These are phyloP conservation scores for Tapera naevia DNA, from an alignment of 2,797 vertebrate genomes.

Conservation along the genomic window DNA sequence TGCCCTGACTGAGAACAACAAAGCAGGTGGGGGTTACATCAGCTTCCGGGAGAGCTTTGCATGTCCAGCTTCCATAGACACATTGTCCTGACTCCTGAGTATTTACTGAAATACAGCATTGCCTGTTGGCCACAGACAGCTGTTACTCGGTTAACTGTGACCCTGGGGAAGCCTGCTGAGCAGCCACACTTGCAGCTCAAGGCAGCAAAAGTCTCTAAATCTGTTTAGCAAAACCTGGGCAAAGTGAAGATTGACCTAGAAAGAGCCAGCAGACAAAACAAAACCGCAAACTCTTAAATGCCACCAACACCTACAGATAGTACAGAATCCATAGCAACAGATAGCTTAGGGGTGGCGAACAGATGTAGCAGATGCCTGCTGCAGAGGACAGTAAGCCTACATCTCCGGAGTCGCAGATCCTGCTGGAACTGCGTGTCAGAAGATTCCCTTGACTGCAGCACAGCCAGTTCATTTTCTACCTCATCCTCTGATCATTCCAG, in stretches of 20 bases:
- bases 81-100: rapidly evolving
- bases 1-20: background rate
- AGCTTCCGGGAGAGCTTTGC: background rate
- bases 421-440: too few relatives aligned
- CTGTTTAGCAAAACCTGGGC: background rate
- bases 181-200: background rate
- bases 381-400: background rate
- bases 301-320: background rate
- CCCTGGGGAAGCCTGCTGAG: background rate
- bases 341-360: background rate
- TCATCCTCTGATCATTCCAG: background rate
- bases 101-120: background rate
- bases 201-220: background rate
- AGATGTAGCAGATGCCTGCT: background rate
- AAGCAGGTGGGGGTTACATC: conserved; percentile 61
- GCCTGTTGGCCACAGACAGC: background rate
- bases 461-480: background rate
- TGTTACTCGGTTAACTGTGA: background rate
- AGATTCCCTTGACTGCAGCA: background rate
- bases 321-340: background rate
- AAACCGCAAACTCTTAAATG: background rate
- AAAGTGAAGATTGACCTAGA: background rate
- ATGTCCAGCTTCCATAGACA: background rate
- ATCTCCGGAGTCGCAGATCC: background rate
- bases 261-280: background rate